Evolutionary conservation across 2,888 invertebrate genomes (phyloP).

Genomic region (Cerastis rubricosa): DNA sequence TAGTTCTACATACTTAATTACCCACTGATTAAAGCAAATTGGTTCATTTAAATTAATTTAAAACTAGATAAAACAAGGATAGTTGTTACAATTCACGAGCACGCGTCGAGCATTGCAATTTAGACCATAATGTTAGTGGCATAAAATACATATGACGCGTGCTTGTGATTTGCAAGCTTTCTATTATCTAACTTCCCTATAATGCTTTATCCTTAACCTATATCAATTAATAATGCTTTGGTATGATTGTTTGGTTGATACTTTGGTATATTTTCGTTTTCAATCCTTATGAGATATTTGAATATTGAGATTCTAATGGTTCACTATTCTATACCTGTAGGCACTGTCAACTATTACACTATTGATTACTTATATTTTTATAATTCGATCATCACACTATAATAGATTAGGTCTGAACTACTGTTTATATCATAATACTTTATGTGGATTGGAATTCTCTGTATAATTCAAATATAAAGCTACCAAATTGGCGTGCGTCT

Average conservation of each 20-base stretch:
- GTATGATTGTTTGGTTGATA: slow-evolving; percentile 1
- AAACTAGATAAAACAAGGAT: not conserved
- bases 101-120: not conserved
- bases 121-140: not conserved
- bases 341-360: slow-evolving; percentile 23
- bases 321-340: slow-evolving; percentile 22
- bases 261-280: slow-evolving; percentile 7
- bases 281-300: slow-evolving; percentile 5
- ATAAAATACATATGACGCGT: not conserved
- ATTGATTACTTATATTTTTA: slow-evolving; percentile 20
- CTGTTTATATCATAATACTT: slow-evolving; percentile 12
- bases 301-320: slow-evolving; percentile 36
- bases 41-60: not conserved
- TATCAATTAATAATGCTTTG: slow-evolving; percentile 10
- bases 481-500: slow-evolving; percentile 39
- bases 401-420: slow-evolving; percentile 14
- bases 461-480: slow-evolving; percentile 21
- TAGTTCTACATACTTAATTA: slow-evolving; percentile 13
- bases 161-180: slow-evolving; percentile 9
- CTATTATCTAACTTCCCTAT: not conserved
- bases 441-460: not conserved
- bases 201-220: slow-evolving; percentile 5
- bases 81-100: not conserved
- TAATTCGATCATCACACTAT: slow-evolving; percentile 22
- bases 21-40: slow-evolving; percentile 14